Evolutionary conservation across 2,888 invertebrate species (phyloP).

Genomic region (Marasmarcha lunaedactyla): DNA sequence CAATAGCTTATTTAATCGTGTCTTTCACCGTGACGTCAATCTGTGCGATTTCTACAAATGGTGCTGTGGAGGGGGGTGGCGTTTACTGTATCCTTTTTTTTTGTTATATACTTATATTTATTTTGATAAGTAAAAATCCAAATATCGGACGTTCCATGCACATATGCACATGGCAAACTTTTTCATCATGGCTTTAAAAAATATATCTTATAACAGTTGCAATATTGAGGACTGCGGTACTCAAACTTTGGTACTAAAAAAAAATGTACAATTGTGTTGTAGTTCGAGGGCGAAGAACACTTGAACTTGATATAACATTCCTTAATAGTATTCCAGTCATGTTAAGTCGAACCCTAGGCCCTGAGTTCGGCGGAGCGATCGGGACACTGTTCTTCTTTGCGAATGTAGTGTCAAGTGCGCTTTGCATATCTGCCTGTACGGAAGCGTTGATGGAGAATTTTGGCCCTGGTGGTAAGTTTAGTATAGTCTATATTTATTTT

Average conservation of each 20-base stretch:
- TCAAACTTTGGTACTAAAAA: too few species aligned
- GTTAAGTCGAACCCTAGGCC: slow-evolving; percentile 98
- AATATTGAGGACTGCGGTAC: too few species aligned
- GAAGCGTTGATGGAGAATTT: slow-evolving; percentile 93
- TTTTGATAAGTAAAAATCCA: neutral
- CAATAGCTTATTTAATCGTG: slow-evolving; percentile 94
- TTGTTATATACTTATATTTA: neutral
- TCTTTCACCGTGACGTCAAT: slow-evolving; percentile 96
- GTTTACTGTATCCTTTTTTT: slow-evolving; percentile 96
- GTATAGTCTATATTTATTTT: too few species aligned
- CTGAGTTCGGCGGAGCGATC: slow-evolving; percentile 99
- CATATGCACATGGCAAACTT: too few species aligned
- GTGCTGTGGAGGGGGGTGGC: slow-evolving; percentile 98
- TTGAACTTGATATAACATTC: too few species aligned
- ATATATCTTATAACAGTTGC: too few species aligned
- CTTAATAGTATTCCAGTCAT: slow-evolving; percentile 78
- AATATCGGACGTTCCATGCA: too few species aligned
- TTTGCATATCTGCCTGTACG: slow-evolving; percentile 95
- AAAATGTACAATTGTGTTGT: too few species aligned
- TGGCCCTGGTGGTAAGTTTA: slow-evolving; percentile 78
- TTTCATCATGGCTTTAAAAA: too few species aligned
- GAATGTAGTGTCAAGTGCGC: slow-evolving; percentile 95
- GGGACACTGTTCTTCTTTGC: slow-evolving; percentile 98
- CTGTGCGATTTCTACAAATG: slow-evolving; percentile 99
- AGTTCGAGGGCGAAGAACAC: too few species aligned